Percentiles rank a stretch among this genome's conserved stretches.
Conservation (phyloP, 2,113 vertebrate genomes). For the Plecturocebus donacophilus region DNA sequence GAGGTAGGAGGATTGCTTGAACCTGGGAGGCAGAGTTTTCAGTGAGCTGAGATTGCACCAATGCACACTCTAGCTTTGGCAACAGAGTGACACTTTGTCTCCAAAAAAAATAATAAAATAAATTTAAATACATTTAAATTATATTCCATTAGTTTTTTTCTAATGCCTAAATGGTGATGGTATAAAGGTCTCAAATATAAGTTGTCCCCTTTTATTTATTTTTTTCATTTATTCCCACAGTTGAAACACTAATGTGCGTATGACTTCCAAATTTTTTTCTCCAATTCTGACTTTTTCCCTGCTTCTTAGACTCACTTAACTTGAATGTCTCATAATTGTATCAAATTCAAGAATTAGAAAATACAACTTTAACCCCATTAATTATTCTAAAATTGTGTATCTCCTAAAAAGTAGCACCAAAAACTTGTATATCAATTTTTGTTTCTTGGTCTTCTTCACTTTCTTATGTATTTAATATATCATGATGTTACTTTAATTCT, state of each 20-base stretch:
- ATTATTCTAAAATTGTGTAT: neutral
- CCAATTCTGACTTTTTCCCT: neutral
- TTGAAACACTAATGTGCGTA: neutral
- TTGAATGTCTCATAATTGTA: neutral
- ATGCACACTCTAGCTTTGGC: too few relatives aligned
- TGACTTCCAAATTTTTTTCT: neutral
- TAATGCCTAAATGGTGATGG: neutral
- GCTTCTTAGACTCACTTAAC: neutral
- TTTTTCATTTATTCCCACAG: neutral
- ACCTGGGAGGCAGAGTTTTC: too few relatives aligned
- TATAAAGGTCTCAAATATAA: neutral
- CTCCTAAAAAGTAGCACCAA: neutral
- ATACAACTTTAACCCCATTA: neutral
- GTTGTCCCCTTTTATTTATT: neutral
- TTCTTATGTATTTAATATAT: neutral
- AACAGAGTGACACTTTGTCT: too few relatives aligned
- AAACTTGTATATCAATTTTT: neutral
- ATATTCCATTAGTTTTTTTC: neutral
- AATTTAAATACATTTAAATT: neutral
- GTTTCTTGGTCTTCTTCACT: neutral
- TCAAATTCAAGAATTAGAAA: neutral
- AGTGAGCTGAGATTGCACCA: too few relatives aligned
- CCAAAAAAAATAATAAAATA: neutral
- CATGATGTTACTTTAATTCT: neutral
- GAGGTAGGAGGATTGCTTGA: too few relatives aligned